Evolutionary conservation across 2,113 vertebrate species (phyloP).

Genomic region (Mustelus asterias): DNA sequence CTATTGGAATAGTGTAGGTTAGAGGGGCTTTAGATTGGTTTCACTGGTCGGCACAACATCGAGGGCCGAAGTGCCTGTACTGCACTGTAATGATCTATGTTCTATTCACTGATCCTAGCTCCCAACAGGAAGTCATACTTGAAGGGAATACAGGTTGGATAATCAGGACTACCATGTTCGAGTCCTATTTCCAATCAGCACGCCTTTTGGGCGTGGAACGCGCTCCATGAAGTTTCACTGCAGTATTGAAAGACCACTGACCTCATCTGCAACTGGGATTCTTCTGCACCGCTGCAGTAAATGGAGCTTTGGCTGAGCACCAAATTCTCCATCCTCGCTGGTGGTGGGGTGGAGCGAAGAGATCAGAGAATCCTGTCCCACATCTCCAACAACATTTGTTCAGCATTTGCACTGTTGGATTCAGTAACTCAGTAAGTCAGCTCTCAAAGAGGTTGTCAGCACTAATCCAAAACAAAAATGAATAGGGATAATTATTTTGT

Average conservation of each 20-base stretch:
- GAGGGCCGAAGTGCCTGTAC: no score
- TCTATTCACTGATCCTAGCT: neutral
- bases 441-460: neutral
- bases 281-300: no score
- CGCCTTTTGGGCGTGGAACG: neutral
- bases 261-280: no score
- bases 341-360: no score
- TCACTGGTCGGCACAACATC: no score
- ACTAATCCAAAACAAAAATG: neutral
- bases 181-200: neutral
- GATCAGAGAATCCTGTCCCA: no score
- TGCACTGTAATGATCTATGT: no score
- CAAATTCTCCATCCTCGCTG: no score
- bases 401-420: neutral
- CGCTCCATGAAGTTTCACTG: neutral
- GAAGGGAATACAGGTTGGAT: neutral
- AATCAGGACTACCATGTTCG: neutral
- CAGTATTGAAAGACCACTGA: no score
- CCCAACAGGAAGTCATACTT: neutral
- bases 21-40: no score
- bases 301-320: no score
- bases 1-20: no score
- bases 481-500: neutral
- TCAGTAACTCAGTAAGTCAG: neutral
- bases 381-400: neutral